Evolutionary conservation across 2,888 invertebrate species (phyloP).

Genomic region (Trachelus tabidus): DNA sequence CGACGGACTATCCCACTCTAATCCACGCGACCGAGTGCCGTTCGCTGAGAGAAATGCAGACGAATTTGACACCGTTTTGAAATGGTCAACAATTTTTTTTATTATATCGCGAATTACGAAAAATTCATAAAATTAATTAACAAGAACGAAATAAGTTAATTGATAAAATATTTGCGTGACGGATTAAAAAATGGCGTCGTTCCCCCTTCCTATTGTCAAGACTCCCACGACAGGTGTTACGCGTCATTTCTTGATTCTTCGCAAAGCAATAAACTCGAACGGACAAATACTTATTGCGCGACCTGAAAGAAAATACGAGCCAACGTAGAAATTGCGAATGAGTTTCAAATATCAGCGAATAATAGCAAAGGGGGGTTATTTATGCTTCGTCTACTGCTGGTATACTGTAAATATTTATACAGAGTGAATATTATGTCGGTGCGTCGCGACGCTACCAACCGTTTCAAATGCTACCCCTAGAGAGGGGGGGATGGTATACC

Average conservation of each 20-base stretch:
- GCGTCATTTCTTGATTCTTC: not conserved
- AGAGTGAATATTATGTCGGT: slow-evolving; percentile 29
- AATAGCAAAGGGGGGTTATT: slow-evolving; percentile 20
- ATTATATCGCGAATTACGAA: not conserved
- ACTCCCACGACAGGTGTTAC: not conserved
- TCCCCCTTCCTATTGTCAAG: not conserved
- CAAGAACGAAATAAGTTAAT: no score
- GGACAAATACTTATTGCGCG: not conserved
- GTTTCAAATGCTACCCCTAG: not conserved
- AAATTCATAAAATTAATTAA: not conserved
- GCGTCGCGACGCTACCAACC: not conserved
- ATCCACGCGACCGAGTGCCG: slow-evolving; percentile 1
- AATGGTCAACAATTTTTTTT: no score
- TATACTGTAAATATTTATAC: slow-evolving; percentile 35
- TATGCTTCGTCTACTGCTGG: slow-evolving; percentile 21
- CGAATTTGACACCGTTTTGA: not conserved
- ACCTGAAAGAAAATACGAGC: not conserved
- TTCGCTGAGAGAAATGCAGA: not conserved
- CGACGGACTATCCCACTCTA: slow-evolving; percentile 17
- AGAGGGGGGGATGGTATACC: not conserved
- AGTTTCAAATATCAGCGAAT: slow-evolving; percentile 28
- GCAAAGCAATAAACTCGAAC: not conserved
- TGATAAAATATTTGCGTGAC: not conserved
- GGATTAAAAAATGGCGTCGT: not conserved
- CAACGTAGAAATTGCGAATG: slow-evolving; percentile 15